Evolutionary conservation across 2,113 vertebrate species (phyloP).

Genomic region (Nicator chloris): DNA sequence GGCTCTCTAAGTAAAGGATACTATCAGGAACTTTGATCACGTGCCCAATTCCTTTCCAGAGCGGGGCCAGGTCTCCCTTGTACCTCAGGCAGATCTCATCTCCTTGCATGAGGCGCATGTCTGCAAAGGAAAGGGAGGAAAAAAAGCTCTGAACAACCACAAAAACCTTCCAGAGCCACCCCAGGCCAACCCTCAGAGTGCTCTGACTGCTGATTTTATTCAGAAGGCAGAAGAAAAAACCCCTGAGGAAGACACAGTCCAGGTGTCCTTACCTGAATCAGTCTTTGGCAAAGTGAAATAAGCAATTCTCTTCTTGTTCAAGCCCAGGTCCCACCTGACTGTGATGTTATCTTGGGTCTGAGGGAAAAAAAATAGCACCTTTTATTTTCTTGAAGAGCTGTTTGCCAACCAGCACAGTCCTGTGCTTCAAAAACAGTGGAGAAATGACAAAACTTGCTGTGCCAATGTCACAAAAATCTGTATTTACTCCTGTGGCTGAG

Average conservation of each 20-base stretch:
- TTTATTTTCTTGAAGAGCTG: background rate
- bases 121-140: conserved; percentile 45
- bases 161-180: background rate
- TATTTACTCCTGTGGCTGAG: background rate
- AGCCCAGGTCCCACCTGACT: conserved; percentile 97
- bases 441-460: background rate
- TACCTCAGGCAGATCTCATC: conserved; percentile 97
- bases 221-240: background rate
- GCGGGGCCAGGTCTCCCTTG: conserved; percentile 92
- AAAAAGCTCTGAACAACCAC: background rate
- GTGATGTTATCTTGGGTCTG: conserved; percentile 99
- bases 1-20: conserved; percentile 80
- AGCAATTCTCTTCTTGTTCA: conserved; percentile 99
- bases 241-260: background rate
- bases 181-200: background rate
- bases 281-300: conserved; percentile 99
- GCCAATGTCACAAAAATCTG: background rate
- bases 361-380: background rate
- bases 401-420: background rate
- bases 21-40: conserved; percentile 99
- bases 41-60: conserved; percentile 97
- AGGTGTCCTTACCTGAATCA: conserved; percentile 87
- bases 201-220: background rate
- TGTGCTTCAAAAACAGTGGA: background rate
- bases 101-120: conserved; percentile 98